A percentile compares a stretch with the other conserved stretches of the same genome.
phyloP scores from a whole-genome alignment of 2,797 vertebrate genomes.

The Spinus olivaceus region DNA sequence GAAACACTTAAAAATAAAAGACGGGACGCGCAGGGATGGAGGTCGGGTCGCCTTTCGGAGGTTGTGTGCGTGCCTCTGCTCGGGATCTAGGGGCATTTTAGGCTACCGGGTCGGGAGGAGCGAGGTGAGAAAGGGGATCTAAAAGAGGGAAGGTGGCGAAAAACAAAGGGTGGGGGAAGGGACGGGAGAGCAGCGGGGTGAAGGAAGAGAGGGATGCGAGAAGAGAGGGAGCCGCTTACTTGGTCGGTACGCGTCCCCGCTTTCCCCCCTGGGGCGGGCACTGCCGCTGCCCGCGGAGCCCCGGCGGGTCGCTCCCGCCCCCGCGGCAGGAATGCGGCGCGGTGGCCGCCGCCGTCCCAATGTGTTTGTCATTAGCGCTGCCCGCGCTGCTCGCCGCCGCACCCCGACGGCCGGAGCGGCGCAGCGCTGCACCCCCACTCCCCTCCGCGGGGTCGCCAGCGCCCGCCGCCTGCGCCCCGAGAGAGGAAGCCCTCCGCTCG shows the following conservation, averaged over 20 bases:
- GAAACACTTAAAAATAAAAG: neutral
- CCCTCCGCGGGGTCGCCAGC: neutral
- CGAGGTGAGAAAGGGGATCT: neutral
- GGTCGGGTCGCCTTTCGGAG: neutral
- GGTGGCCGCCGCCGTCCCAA: slow-evolving; percentile 75
- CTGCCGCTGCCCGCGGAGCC: slow-evolving; percentile 12
- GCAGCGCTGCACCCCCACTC: neutral
- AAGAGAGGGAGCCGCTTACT: slow-evolving; percentile 23
- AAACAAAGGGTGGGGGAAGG: neutral
- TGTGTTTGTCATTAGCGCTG: slow-evolving; percentile 86
- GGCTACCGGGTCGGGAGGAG: neutral
- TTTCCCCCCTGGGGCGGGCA: neutral
- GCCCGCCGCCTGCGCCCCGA: neutral
- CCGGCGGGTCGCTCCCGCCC: slow-evolving; percentile 76
- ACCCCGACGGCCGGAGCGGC: slow-evolving; percentile 13
- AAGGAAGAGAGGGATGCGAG: neutral
- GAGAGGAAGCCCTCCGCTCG: neutral
- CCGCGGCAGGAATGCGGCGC: slow-evolving; percentile 70
- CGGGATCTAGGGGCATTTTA: neutral
- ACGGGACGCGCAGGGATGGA: neutral
- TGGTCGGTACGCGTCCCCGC: neutral
- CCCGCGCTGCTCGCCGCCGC: slow-evolving; percentile 12
- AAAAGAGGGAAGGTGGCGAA: neutral
- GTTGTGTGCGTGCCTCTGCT: neutral
- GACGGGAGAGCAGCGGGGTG: neutral